Base-by-base conservation (phyloP, 2,888 invertebrate species). In the Troilus luridus region DNA sequence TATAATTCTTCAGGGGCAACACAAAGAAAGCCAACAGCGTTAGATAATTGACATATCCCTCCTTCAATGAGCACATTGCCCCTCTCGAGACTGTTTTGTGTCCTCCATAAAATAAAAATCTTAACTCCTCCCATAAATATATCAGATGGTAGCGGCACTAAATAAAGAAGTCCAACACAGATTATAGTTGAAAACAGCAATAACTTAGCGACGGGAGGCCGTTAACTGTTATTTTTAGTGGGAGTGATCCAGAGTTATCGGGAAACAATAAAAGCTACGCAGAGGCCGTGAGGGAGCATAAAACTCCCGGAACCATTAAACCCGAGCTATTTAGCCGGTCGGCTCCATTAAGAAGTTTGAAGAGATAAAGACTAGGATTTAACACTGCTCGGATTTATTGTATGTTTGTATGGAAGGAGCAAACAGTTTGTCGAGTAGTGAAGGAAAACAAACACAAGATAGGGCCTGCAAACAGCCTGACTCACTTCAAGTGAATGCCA, bases 131-230 rank as follows among this genome's bases (percentile, higher is more conserved):
- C 8, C 72, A 77, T 77, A 77, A 77, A 77, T 77, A 77, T 41
- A 77, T 77, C 72, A 77, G 27, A 77, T 41, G 27, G 41, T 0
- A 77, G 27, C 72, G 41, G 72, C 41, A 77, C 72, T 77, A 77
- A 77, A 77, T 77, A 85, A 58, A 85, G 56, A 85, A 85, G n/a
- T 85, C 85, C n/a, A 54, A 85, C 85, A n/a, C 12, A 85, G 85
- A 85, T 85, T 85, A 85, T 85, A 27, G 85, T 54, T 85, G 85
- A 85, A 85, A 85, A 85, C 85, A 85, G 85, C 85, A 56, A 85
- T 85, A 85, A 85, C 85, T 85, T 85, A 85, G 56, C 56, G 11
- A n/a, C 0, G n/a, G 85, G 56, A 85, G 56, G 85, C 56, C 56
- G 85, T 85, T 85, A 85, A 85, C 21, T 58, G 85, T 58, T 85